A percentile compares a stretch with the other conserved stretches of the same genome.
Conservation (phyloP, 2,797 vertebrate genomes). For the Tamandua tetradactyla region DNA sequence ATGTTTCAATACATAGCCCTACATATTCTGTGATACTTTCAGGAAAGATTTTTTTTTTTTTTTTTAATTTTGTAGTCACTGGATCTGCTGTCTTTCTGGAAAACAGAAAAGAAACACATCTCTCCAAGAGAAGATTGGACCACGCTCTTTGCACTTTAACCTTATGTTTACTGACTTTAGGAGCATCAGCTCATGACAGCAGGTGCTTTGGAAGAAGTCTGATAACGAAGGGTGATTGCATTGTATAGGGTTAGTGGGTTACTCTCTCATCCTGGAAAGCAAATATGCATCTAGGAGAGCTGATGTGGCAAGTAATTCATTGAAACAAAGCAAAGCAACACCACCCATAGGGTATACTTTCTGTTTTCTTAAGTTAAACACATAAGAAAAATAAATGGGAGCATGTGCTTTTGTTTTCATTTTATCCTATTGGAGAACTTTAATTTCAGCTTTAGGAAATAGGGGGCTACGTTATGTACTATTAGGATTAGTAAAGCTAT, state of each 20-base stretch:
- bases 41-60: not conserved
- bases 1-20: not conserved
- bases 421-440: conserved; percentile 3
- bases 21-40: not conserved
- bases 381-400: not conserved
- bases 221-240: not conserved
- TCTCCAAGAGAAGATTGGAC: not conserved
- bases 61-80: not conserved
- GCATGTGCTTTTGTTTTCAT: not conserved
- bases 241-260: not conserved
- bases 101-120: not conserved
- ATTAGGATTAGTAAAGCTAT: not conserved
- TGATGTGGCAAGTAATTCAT: not conserved
- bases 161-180: not conserved
- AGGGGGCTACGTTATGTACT: not conserved
- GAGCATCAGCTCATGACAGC: not conserved
- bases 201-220: not conserved
- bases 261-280: not conserved
- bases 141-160: not conserved
- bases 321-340: not conserved
- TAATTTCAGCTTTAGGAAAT: not conserved
- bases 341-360: too few species aligned
- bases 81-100: not conserved
- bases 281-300: not conserved
- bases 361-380: not conserved